Percentiles rank a stretch among this genome's conserved stretches.
phyloP scores from a whole-genome alignment of 2,113 vertebrate species.

The Hippocampus mohnikei region DNA sequence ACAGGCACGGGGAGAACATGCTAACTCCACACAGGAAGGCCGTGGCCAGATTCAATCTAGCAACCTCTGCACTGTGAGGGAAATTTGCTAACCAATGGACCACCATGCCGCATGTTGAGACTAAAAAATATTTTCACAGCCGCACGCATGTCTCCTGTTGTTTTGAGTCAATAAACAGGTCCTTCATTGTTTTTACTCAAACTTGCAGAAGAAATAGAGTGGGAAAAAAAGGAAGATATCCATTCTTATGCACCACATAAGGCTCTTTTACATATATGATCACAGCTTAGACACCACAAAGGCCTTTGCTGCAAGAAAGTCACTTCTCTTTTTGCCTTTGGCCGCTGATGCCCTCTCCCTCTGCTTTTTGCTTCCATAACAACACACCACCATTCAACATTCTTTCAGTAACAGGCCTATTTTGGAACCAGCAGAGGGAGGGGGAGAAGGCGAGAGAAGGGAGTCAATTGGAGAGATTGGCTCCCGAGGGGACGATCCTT shows the following conservation, averaged over 20 bases:
- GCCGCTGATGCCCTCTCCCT: constrained; percentile 25
- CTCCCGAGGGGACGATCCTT: constrained; percentile 47
- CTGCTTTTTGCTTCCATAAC: constrained; percentile 33
- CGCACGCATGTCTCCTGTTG: no score
- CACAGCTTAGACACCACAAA: constrained; percentile 8
- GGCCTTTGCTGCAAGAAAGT: constrained; percentile 24
- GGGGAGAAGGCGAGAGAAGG: constrained; percentile 25
- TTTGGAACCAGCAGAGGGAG: constrained; percentile 34
- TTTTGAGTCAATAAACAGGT: no score
- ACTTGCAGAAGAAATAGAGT: background rate
- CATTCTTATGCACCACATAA: background rate
- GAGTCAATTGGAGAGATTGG: constrained; percentile 44
- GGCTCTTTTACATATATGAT: background rate
- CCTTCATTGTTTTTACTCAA: no score
- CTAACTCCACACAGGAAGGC: no score
- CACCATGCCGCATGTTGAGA: no score
- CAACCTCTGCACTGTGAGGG: no score
- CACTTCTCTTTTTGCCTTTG: constrained; percentile 17
- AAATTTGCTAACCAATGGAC: no score
- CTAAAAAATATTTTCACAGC: no score
- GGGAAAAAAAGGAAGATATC: background rate
- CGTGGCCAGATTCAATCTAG: no score
- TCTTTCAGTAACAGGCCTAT: constrained; percentile 55
- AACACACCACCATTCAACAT: constrained; percentile 48
- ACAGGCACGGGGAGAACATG: no score